Conservation (phyloP, 2,113 vertebrate genomes). For the Poecile atricapillus region DNA sequence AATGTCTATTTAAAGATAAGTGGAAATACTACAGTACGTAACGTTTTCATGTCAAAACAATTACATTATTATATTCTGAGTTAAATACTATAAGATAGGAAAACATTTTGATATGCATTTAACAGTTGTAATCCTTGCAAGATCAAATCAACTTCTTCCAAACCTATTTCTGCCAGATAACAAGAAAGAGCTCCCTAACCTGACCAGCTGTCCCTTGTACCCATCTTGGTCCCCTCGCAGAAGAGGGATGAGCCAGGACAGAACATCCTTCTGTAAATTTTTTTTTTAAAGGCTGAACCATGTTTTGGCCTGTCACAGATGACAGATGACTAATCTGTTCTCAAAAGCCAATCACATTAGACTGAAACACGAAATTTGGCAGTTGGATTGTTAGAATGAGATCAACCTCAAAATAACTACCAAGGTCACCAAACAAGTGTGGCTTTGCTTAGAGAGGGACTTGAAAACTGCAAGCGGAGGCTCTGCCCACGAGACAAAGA, state of each 20-base stretch:
- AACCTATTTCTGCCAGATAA: not conserved
- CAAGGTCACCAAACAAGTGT: accelerated
- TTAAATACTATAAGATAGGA: conserved; percentile 76
- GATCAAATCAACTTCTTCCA: conserved; percentile 65
- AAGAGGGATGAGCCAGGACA: not conserved
- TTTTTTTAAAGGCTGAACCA: not conserved
- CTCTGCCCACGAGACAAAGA: accelerated
- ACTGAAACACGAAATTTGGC: not conserved
- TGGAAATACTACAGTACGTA: conserved; percentile 71
- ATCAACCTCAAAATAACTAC: not conserved
- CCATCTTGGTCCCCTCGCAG: not conserved
- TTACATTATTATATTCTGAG: conserved; percentile 76
- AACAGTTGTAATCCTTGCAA: conserved; percentile 68
- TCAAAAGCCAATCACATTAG: not conserved
- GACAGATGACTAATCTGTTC: not conserved
- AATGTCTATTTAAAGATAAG: conserved; percentile 76
- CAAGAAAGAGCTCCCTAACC: not conserved
- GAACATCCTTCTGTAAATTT: not conserved
- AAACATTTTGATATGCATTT: conserved; percentile 78
- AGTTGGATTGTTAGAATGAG: not conserved
- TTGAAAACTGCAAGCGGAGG: not conserved
- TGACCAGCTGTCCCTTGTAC: not conserved
- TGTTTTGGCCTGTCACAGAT: not conserved
- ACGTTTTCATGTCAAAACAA: conserved; percentile 80
- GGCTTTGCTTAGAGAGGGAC: not conserved